Percentiles rank a stretch among this genome's conserved stretches.
Conservation (phyloP, 2,797 vertebrate genomes). For the Danio kyathit region DNA sequence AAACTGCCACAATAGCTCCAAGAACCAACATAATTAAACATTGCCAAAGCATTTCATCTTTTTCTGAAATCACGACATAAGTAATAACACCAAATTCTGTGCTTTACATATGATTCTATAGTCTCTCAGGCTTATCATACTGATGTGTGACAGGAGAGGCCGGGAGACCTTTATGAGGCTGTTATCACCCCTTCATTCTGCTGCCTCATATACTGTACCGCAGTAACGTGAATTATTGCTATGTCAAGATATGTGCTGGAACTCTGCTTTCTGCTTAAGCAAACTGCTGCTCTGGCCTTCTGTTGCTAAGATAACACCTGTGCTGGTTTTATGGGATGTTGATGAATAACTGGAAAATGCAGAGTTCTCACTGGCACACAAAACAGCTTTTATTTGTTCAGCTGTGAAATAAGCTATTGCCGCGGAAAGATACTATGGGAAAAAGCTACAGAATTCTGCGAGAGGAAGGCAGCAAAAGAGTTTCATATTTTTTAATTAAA, state of each 20-base stretch:
- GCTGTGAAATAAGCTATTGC: slow-evolving; percentile 60
- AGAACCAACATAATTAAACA: too few relatives aligned
- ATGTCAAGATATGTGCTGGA: slow-evolving; percentile 52
- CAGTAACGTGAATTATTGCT: slow-evolving; percentile 45
- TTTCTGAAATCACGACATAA: too few relatives aligned
- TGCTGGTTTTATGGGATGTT: slow-evolving; percentile 61
- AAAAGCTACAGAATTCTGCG: slow-evolving; percentile 23
- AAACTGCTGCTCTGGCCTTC: slow-evolving; percentile 49
- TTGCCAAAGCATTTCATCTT: too few relatives aligned
- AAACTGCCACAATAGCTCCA: too few relatives aligned
- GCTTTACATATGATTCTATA: not conserved
- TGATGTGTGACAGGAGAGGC: slow-evolving; percentile 7
- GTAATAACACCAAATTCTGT: not conserved
- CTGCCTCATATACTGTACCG: not conserved
- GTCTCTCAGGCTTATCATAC: slow-evolving; percentile 10
- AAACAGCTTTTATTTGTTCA: slow-evolving; percentile 66
- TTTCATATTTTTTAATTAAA: slow-evolving; percentile 55
- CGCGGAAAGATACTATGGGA: slow-evolving; percentile 46
- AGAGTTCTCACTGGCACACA: slow-evolving; percentile 59
- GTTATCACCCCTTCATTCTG: slow-evolving; percentile 65
- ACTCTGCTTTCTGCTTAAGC: slow-evolving; percentile 43
- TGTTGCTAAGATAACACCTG: slow-evolving; percentile 64
- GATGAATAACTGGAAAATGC: slow-evolving; percentile 64
- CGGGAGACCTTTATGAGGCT: slow-evolving; percentile 45
- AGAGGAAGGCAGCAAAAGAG: not conserved